phyloP scores from a whole-genome alignment of 2,888 invertebrate genomes.

The Polietes domitor region DNA sequence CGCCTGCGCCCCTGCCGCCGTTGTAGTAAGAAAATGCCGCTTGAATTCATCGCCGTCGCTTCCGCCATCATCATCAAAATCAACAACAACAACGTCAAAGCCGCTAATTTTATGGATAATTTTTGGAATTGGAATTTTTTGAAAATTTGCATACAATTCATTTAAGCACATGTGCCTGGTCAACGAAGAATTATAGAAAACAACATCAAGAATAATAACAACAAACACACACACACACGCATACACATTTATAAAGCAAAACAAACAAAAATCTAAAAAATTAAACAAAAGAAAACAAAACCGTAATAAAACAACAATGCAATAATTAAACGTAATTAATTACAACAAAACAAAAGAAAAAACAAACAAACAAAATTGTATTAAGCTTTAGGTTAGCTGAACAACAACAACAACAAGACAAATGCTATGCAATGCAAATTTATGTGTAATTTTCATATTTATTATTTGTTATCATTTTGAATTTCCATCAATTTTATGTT shows the following conservation, averaged over 20 bases:
- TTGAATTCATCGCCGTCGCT: neutral
- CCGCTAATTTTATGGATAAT: conserved; percentile 51
- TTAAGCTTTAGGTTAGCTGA: conserved; percentile 64
- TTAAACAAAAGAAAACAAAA: conserved; percentile 10
- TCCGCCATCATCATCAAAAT: neutral
- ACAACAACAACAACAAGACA: conserved; percentile 43
- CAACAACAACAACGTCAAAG: neutral
- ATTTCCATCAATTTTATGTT: neutral
- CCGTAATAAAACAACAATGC: conserved; percentile 60
- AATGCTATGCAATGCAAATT: conserved; percentile 27
- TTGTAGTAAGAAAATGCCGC: conserved; percentile 41
- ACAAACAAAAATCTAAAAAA: conserved; percentile 55
- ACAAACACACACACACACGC: conserved; percentile 45
- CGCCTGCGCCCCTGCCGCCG: conserved; percentile 33
- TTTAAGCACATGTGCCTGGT: conserved; percentile 68
- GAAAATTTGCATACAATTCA: conserved; percentile 47
- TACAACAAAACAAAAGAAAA: neutral
- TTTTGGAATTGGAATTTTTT: conserved; percentile 66
- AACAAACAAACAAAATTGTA: conserved; percentile 41
- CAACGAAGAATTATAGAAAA: conserved; percentile 64
- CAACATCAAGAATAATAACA: conserved; percentile 51
- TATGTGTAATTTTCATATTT: conserved; percentile 13
- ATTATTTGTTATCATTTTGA: conserved; percentile 45
- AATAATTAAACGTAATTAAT: conserved; percentile 62
- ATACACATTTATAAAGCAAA: conserved; percentile 22